Conservation (phyloP, 2,888 invertebrate species). For the Ochlodes sylvanus region DNA sequence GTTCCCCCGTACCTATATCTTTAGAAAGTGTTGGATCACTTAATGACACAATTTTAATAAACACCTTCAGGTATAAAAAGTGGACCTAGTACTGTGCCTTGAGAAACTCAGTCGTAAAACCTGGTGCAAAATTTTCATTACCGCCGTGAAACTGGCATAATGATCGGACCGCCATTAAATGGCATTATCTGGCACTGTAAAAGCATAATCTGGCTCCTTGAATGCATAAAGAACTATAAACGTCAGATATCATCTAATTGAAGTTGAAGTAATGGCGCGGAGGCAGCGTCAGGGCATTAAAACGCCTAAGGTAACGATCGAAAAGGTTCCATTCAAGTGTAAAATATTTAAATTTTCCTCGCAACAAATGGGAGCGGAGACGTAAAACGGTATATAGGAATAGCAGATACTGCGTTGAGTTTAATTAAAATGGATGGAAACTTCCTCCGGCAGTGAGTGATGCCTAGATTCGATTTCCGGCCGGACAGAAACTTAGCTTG, state of each 20-base stretch:
- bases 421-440: slow-evolving; percentile 66
- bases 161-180: slow-evolving; percentile 77
- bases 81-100: slow-evolving; percentile 46
- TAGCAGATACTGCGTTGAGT: slow-evolving; percentile 51
- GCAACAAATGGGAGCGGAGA: slow-evolving; percentile 60
- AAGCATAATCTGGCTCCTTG: slow-evolving; percentile 76
- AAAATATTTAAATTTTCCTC: slow-evolving; percentile 77
- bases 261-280: slow-evolving; percentile 69
- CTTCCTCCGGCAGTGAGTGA: slow-evolving; percentile 49
- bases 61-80: slow-evolving; percentile 51
- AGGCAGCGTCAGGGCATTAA: slow-evolving; percentile 63
- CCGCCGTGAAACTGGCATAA: slow-evolving; percentile 70
- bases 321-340: slow-evolving; percentile 66
- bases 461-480: slow-evolving; percentile 49
- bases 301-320: slow-evolving; percentile 75
- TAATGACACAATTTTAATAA: slow-evolving; percentile 46
- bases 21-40: background rate
- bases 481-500: slow-evolving; percentile 36
- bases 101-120: slow-evolving; percentile 67
- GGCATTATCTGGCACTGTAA: slow-evolving; percentile 74
- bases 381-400: slow-evolving; percentile 52
- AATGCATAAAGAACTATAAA: slow-evolving; percentile 84
- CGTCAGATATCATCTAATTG: slow-evolving; percentile 84
- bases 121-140: slow-evolving; percentile 76
- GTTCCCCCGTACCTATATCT: background rate